Evolutionary conservation across 92 coral and sea anemone species (phyloP), one percentile per base, ranked within the genome.

Genomic region (Paramuricea clavata): DNA sequence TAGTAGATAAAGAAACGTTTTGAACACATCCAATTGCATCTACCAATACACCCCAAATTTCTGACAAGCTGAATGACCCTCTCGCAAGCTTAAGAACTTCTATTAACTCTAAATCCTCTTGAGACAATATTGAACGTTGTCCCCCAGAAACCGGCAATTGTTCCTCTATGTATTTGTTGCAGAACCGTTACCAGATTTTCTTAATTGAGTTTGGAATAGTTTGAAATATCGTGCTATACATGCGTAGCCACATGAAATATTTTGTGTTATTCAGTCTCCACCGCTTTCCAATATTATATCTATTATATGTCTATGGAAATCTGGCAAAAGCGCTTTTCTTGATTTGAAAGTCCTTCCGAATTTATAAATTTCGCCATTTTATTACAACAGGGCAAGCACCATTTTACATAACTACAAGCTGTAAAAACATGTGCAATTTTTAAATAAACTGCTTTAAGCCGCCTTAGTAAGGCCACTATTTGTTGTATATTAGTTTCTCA

Each of bases 171-270:
- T 71, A 60, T 25, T 56, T 54, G 26, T 57, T 32, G 47, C 92
- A 89, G 39, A 89, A 84, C 34, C 71, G 81, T 31, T 79, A 25
- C 89, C 86, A 89, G 19, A 89, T 89, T 60, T 83, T 76, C 73
- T 81, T 60, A 3, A 83, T 70, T 43, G 88, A 75, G 61, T 89
- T 89, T 42, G 71, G 47, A 57, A 73, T 59, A 89, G 79, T 74
- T 57, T 72, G 27, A 81, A 74, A 41, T 74, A 67, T 6, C 54
- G 67, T 27, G 91, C 85, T 8, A 88, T 56, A 28, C 54, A 10
- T 17, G 60, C 62, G 42, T 78, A 78, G 21, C 69, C 69, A 78
- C 44, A 30, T 28, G 83, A 70, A 57, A 52, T 78, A 27, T 50
- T 6, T 78, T 31, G 69, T n/a, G 83, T 54, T 1, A 28, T 23